phyloP scores from a whole-genome alignment of 2,113 vertebrate species.

The Chelonoidis abingdonii region DNA sequence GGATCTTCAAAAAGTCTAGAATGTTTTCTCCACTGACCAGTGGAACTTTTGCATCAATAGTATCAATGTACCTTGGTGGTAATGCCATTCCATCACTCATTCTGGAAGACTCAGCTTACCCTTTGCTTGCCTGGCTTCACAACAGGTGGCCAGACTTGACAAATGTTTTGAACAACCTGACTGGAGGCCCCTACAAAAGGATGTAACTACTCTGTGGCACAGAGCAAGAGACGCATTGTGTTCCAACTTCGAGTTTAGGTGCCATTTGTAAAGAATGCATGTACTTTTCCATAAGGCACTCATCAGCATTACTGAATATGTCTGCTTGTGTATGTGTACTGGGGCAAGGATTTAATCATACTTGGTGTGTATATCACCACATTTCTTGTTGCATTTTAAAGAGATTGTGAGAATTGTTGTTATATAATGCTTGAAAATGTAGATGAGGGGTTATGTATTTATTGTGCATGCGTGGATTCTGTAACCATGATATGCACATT shows the following conservation, averaged over 20 bases:
- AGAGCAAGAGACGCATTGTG: not conserved
- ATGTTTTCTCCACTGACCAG: not conserved
- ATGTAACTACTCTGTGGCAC: not conserved
- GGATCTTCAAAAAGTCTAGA: not conserved
- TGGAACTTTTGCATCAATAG: not conserved
- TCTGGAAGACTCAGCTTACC: not conserved
- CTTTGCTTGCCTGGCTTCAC: not conserved
- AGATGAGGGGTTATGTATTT: not conserved
- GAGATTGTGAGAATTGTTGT: not conserved
- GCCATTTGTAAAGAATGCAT: not conserved
- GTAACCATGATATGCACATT: not conserved
- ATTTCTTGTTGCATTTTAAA: not conserved
- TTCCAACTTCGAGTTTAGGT: not conserved
- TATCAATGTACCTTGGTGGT: not conserved
- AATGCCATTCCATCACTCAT: not conserved
- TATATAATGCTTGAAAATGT: not conserved
- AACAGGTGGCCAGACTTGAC: not conserved
- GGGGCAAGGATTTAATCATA: not conserved
- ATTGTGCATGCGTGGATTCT: not conserved
- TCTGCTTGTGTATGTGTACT: not conserved
- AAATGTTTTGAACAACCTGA: not conserved
- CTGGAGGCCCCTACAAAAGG: not conserved
- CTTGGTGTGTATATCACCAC: not conserved
- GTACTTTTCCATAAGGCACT: not conserved
- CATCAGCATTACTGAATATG: not conserved